Evolutionary conservation across 2,797 vertebrate species (phyloP), one percentile per base, ranked within the genome.

Genomic region (Mus spretus): DNA sequence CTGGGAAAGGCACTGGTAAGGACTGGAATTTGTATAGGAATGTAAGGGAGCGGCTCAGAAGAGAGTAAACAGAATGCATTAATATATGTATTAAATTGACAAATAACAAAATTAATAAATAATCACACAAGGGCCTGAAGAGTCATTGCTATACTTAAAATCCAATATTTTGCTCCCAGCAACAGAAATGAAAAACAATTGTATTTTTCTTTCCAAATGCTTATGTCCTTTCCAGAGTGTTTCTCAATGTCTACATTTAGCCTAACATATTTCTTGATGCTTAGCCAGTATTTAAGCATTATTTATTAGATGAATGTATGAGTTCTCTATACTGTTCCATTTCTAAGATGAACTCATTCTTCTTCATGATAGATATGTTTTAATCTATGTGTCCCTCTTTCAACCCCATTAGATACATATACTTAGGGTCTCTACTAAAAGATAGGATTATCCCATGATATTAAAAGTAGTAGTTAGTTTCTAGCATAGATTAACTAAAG

Each of bases 181-280:
- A 91, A 74, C 93, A 59, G 53, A 90, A 96, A 89, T 95, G 37
- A 82, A 84, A 97, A 94, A 89, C 65, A 95, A 82, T 90, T 97
- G 4, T 55, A 63, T 91, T 96, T 70, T 53, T 12, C 31, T 53
- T 0, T 34, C 6, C 31, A 86, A 70, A 77, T 44, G 20, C 17
- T 59, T 79, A 0, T n/a, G 77, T 57, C 19, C 87, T 37, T 74
- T 1, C 3, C 15, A 44, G 95, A 83, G 53, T 63, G 85, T 78
- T 78, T n/a, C 81, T 61, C 63, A 92, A 1, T 55, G 12, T 77
- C 40, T n/a, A n/a, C 17, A n/a, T 78, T 78, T 2, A 17, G 3
- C 40, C 24, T 63, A 93, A 9, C 14, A 19, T 0, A 70, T 55
- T 82, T 12, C 22, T 22, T 55, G 74, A 26, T 2, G 57, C 10